These are phyloP conservation scores for Erpornis zantholeuca DNA, from an alignment of 2,113 vertebrate genomes.

Conservation along the genomic window DNA sequence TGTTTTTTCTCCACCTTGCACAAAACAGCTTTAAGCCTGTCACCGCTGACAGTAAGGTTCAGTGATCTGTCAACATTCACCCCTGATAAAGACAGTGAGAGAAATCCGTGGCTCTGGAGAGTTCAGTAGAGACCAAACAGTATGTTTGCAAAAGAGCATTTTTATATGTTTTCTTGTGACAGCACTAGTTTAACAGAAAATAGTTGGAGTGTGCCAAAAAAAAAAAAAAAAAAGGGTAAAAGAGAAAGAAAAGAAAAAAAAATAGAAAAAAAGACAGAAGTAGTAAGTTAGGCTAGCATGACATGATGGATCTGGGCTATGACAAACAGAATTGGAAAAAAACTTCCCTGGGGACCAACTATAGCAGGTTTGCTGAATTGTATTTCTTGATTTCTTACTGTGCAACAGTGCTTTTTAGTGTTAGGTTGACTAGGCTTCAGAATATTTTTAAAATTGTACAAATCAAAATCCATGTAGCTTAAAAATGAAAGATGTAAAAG, in stretches of 20 bases:
- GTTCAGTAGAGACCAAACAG: constrained; percentile 78
- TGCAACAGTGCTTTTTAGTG: constrained; percentile 84
- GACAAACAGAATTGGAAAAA: constrained; percentile 92
- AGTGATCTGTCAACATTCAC: constrained; percentile 91
- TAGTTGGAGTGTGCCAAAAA: constrained; percentile 84
- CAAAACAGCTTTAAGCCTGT: constrained; percentile 84
- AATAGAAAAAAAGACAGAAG: constrained; percentile 65
- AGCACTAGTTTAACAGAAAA: constrained; percentile 88
- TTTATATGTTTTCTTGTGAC: constrained; percentile 91
- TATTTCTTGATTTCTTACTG: constrained; percentile 85
- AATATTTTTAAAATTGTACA: constrained; percentile 86
- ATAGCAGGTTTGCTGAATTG: constrained; percentile 83
- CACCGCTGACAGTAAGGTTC: constrained; percentile 86
- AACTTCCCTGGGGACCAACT: constrained; percentile 83
- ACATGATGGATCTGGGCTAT: constrained; percentile 90
- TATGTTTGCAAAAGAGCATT: constrained; percentile 86
- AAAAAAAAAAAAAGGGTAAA: not conserved
- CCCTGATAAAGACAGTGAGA: constrained; percentile 90
- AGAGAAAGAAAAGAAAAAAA: constrained; percentile 52
- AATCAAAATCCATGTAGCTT: constrained; percentile 86
- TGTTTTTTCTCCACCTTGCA: constrained; percentile 72
- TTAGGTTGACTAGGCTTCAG: constrained; percentile 84
- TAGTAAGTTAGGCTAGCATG: constrained; percentile 85
- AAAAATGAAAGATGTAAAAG: constrained; percentile 86
- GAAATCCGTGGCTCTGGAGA: constrained; percentile 83